phyloP scores from a whole-genome alignment of 2,113 vertebrate species.

The Ameiurus melas region DNA sequence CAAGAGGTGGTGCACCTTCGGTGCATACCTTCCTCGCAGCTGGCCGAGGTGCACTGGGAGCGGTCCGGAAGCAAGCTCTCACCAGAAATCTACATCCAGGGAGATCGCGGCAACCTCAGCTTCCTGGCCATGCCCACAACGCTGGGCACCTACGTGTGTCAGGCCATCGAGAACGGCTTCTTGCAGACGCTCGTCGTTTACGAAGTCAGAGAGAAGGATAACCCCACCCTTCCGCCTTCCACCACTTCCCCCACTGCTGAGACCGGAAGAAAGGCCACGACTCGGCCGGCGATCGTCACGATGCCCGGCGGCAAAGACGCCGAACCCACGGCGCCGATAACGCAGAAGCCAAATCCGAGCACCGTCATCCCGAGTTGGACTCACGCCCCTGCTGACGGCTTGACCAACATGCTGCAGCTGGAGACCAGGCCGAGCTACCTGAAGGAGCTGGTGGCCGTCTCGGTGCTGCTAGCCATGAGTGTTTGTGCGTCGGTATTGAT shows the following conservation, averaged over 20 bases:
- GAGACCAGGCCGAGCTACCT: conserved; percentile 54
- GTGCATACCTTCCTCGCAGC: conserved; percentile 59
- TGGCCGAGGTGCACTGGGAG: conserved; percentile 69
- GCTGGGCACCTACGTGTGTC: conserved; percentile 69
- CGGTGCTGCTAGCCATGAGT: conserved; percentile 65
- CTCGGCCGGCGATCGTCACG: neutral
- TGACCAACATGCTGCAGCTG: neutral
- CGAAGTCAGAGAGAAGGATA: conserved; percentile 65
- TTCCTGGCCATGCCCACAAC: conserved; percentile 72
- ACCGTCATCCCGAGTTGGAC: conserved; percentile 23
- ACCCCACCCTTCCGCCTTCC: conserved; percentile 23
- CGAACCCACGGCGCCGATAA: neutral
- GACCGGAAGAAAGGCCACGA: neutral
- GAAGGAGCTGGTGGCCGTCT: conserved; percentile 70
- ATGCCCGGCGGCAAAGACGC: neutral
- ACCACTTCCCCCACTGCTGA: neutral
- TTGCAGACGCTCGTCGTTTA: conserved; percentile 66
- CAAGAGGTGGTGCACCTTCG: conserved; percentile 69
- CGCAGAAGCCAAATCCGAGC: neutral
- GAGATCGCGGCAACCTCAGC: conserved; percentile 61
- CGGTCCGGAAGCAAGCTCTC: conserved; percentile 65
- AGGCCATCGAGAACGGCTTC: conserved; percentile 68
- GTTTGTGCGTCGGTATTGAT: conserved; percentile 60
- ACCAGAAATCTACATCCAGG: conserved; percentile 64
- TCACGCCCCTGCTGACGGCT: neutral